Conservation (phyloP, 2,888 invertebrate species). For the Epinotia bilunana region DNA sequence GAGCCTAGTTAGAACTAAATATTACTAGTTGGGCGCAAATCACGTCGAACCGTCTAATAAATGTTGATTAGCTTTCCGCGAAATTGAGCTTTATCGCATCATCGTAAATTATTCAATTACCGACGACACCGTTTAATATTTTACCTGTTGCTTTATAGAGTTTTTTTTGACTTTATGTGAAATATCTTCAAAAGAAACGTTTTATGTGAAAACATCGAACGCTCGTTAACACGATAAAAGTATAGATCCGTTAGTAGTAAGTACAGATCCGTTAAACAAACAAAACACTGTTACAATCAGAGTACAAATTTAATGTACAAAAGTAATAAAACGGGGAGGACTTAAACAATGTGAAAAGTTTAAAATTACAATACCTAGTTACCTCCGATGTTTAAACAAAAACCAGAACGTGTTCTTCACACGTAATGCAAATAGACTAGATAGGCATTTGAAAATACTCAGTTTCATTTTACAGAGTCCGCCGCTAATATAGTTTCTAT, state of each 20-base stretch:
- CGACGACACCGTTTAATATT: slow-evolving; percentile 15
- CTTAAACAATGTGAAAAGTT: background rate
- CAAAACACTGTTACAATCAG: background rate
- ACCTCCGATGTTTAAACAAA: no score
- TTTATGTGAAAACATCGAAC: background rate
- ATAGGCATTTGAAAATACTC: slow-evolving; percentile 4
- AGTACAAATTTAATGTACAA: background rate
- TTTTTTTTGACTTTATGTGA: slow-evolving; percentile 21
- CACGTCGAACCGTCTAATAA: slow-evolving; percentile 16
- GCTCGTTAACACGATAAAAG: slow-evolving; percentile 4
- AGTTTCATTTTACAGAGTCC: slow-evolving; percentile 19
- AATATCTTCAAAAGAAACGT: slow-evolving; percentile 8
- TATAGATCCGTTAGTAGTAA: no score
- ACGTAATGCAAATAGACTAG: slow-evolving; percentile 7
- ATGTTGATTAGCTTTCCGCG: slow-evolving; percentile 28
- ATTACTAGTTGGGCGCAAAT: slow-evolving; percentile 26
- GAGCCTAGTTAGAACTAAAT: slow-evolving; percentile 31
- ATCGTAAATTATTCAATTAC: slow-evolving; percentile 20
- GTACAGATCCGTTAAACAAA: background rate
- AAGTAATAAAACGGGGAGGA: background rate
- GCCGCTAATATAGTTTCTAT: slow-evolving; percentile 49
- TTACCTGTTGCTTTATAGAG: slow-evolving; percentile 6
- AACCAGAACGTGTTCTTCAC: background rate
- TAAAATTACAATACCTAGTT: no score
- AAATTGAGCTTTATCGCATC: slow-evolving; percentile 28